Conservation (phyloP, 1,140 invertebrate species). For the Maniola jurtina region DNA sequence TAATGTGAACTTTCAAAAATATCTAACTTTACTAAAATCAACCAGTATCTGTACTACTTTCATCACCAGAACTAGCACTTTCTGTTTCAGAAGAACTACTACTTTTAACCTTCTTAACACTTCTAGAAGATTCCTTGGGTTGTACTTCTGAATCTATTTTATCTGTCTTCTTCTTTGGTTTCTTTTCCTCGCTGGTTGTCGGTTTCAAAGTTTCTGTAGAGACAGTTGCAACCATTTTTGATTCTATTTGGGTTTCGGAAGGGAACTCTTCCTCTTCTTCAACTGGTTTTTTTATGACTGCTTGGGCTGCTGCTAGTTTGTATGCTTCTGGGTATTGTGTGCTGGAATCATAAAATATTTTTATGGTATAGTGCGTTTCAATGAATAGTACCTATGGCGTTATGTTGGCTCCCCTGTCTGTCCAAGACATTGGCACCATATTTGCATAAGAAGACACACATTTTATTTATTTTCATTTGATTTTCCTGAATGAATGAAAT, state of each 20-base stretch:
- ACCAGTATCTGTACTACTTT: slow-evolving; percentile 67
- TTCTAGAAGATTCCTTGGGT: slow-evolving; percentile 31
- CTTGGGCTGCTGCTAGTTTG: slow-evolving; percentile 80
- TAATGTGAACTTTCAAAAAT: no score
- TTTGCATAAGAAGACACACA: no score
- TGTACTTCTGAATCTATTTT: slow-evolving; percentile 38
- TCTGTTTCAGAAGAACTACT: slow-evolving; percentile 69
- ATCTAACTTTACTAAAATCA: slow-evolving; percentile 42
- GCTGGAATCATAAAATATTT: slow-evolving; percentile 45
- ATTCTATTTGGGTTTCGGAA: slow-evolving; percentile 47
- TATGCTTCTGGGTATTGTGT: slow-evolving; percentile 94
- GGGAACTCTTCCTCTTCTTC: slow-evolving; percentile 75
- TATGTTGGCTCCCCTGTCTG: no score
- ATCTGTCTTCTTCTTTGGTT: slow-evolving; percentile 50
- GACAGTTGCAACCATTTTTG: slow-evolving; percentile 73
- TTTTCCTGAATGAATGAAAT: no score
- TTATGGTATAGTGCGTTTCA: not conserved
- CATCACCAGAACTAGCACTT: slow-evolving; percentile 68
- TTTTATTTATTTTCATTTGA: no score
- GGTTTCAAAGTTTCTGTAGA: slow-evolving; percentile 77
- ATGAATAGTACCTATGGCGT: no score
- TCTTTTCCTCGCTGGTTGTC: slow-evolving; percentile 51
- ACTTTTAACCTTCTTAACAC: slow-evolving; percentile 42
- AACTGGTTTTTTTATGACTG: slow-evolving; percentile 79
- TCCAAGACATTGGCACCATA: no score